Conservation (phyloP, 2,113 vertebrate genomes). For the Anoura caudifer region DNA sequence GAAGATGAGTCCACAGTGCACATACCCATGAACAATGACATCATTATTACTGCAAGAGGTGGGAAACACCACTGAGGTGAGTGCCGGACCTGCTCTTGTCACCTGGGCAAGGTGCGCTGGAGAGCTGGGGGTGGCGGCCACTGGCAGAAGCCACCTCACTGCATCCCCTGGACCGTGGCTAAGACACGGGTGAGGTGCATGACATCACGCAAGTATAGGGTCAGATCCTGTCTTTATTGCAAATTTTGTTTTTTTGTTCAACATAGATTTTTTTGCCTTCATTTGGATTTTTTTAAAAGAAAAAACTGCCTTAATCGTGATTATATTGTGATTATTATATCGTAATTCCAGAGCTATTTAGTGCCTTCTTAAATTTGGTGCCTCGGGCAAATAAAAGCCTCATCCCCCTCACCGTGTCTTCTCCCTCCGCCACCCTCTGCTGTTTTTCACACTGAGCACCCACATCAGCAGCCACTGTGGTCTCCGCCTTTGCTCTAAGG, state of each 20-base stretch:
- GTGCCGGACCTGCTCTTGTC: neutral
- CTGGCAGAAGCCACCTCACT: neutral
- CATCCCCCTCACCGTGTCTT: accelerated
- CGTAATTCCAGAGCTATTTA: neutral
- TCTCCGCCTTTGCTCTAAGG: neutral
- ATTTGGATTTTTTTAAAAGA: neutral
- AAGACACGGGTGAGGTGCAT: accelerated
- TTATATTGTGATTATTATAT: too few relatives aligned
- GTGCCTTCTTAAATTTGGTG: neutral
- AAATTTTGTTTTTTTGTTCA: neutral
- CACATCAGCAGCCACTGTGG: neutral
- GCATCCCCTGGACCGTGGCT: accelerated
- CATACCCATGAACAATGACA: neutral
- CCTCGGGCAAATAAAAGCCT: neutral
- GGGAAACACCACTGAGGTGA: neutral
- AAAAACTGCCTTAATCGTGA: neutral
- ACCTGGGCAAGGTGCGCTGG: neutral
- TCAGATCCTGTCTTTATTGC: neutral
- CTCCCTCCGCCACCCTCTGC: neutral
- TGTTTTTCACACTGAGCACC: neutral
- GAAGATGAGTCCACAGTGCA: neutral
- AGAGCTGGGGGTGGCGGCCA: neutral
- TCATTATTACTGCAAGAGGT: neutral
- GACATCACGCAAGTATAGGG: accelerated
- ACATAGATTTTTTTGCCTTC: neutral